Conservation (phyloP, 2,888 invertebrate species). For the Dyspetes luteomarginatus region DNA sequence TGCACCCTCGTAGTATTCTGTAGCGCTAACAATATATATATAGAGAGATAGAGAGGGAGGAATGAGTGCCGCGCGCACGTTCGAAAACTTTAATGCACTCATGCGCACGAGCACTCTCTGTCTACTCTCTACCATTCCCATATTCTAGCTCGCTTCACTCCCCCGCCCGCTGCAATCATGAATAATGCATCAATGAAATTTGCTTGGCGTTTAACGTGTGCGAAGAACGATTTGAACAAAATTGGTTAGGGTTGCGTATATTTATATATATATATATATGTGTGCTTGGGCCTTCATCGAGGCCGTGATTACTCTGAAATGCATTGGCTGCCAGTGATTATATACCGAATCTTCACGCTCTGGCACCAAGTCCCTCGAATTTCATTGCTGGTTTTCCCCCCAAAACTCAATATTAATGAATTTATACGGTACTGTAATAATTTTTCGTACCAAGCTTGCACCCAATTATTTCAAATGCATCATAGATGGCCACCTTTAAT, state of each 20-base stretch:
- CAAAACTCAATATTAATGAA: no score
- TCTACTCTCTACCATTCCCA: slow-evolving; percentile 36
- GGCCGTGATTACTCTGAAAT: slow-evolving; percentile 43
- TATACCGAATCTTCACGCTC: no score
- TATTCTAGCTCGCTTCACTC: slow-evolving; percentile 26
- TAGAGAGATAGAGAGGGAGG: background rate
- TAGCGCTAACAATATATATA: background rate
- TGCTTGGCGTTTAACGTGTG: slow-evolving; percentile 62
- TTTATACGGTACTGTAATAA: no score
- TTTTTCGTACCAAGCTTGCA: no score
- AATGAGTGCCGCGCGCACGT: slow-evolving; percentile 31
- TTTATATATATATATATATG: no score
- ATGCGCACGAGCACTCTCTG: slow-evolving; percentile 43
- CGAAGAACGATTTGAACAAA: slow-evolving; percentile 59
- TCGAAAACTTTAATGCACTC: slow-evolving; percentile 64
- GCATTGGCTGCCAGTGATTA: slow-evolving; percentile 19
- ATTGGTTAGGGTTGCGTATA: slow-evolving; percentile 47
- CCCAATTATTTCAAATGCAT: no score
- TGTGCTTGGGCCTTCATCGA: background rate
- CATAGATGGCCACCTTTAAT: no score
- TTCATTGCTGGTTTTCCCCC: no score
- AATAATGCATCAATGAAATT: slow-evolving; percentile 66
- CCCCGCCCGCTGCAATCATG: slow-evolving; percentile 50
- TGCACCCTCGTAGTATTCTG: background rate
- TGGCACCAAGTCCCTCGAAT: no score